Percentiles rank a stretch among this genome's conserved stretches.
Evolutionary conservation across 2,888 invertebrate genomes (phyloP).

Genomic region (Eupithecia inturbata): DNA sequence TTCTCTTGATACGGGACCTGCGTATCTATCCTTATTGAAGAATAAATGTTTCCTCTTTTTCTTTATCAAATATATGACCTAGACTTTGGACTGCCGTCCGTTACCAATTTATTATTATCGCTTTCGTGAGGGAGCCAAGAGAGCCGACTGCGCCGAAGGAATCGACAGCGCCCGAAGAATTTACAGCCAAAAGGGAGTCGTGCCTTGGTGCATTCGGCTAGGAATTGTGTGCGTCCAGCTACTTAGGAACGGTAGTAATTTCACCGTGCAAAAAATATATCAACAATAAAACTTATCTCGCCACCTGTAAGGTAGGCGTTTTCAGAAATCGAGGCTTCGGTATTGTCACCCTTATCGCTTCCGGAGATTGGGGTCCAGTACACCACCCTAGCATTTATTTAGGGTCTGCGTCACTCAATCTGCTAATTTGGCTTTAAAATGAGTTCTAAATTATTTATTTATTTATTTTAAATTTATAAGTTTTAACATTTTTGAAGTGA

Average conservation of each 20-base stretch:
- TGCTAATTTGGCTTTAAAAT: neutral
- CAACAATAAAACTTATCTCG: slow-evolving; percentile 24
- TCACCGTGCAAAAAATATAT: slow-evolving; percentile 5
- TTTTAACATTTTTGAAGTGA: too few species aligned
- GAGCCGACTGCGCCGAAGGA: too few species aligned
- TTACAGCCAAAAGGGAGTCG: too few species aligned
- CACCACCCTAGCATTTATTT: slow-evolving; percentile 52
- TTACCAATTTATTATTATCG: slow-evolving; percentile 1
- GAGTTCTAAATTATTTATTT: too few species aligned
- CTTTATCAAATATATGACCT: neutral
- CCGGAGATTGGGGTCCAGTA: slow-evolving; percentile 52
- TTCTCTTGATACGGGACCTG: too few species aligned
- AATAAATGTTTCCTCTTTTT: neutral
- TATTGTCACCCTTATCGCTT: slow-evolving; percentile 66
- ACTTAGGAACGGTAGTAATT: neutral
- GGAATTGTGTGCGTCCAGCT: neutral
- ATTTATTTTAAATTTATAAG: too few species aligned
- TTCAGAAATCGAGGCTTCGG: slow-evolving; percentile 59
- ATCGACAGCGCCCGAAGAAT: too few species aligned
- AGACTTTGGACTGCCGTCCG: neutral
- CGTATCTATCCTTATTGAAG: neutral
- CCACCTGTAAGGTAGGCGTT: slow-evolving; percentile 39
- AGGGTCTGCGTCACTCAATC: slow-evolving; percentile 11
- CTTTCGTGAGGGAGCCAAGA: neutral
- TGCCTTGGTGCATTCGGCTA: neutral